These are phyloP conservation scores for Stenichneumon culpator DNA, from an alignment of 2,888 invertebrate genomes.

Conservation along the genomic window DNA sequence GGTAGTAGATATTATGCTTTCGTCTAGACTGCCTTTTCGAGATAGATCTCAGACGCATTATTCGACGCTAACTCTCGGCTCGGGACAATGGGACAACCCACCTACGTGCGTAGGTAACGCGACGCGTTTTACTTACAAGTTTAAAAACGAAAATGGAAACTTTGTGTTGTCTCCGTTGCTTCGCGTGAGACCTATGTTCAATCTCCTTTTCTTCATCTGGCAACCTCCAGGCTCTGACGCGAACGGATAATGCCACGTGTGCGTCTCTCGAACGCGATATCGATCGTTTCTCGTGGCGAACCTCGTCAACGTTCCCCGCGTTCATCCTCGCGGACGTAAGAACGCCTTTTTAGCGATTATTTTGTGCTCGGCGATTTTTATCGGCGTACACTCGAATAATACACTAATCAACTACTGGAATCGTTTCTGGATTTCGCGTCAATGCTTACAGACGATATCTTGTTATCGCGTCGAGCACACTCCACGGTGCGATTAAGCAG, in stretches of 20 bases:
- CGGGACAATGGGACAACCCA: conserved; percentile 52
- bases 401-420: not conserved
- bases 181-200: conserved; percentile 32
- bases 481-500: not conserved
- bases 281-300: conserved; percentile 4
- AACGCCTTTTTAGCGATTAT: conserved; percentile 15
- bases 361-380: conserved; percentile 12
- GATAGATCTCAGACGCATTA: conserved; percentile 43
- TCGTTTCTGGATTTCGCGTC: not conserved
- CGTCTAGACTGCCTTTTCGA: conserved; percentile 62
- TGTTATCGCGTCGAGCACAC: not conserved
- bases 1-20: conserved; percentile 46
- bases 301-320: not conserved
- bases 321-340: not conserved
- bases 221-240: conserved; percentile 41
- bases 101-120: conserved; percentile 58
- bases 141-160: conserved; percentile 57
- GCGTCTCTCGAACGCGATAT: conserved; percentile 3
- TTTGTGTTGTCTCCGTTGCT: conserved; percentile 10
- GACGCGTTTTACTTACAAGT: conserved; percentile 35
- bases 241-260: conserved; percentile 43
- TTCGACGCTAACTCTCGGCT: conserved; percentile 12
- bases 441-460: not conserved
- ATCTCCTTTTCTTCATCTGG: conserved; percentile 37
- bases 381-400: not conserved